Percentiles rank a stretch among this genome's conserved stretches.
Evolutionary conservation across 2,888 invertebrate species (phyloP).

Genomic region (Lamellibrachia satsuma): DNA sequence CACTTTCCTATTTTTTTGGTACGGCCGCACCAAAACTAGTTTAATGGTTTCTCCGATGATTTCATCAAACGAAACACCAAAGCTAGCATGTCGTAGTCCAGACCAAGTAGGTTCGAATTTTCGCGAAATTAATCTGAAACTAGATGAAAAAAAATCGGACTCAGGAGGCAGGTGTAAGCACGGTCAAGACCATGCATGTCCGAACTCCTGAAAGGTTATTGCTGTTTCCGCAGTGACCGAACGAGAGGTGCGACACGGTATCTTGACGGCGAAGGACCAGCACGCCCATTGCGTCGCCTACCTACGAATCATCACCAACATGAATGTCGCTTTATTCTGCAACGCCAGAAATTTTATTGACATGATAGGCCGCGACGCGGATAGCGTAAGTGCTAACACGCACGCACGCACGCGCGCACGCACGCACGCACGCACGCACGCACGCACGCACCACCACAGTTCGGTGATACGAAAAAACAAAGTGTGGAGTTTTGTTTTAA

Average conservation of each 20-base stretch:
- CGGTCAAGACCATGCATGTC: too few relatives aligned
- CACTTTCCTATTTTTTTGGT: too few relatives aligned
- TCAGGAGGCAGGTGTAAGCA: too few relatives aligned
- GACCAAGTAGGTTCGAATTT: too few relatives aligned
- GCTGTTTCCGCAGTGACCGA: conserved; percentile 81
- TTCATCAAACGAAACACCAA: too few relatives aligned
- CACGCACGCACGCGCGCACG: background rate
- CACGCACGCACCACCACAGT: background rate
- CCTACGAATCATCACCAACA: conserved; percentile 92
- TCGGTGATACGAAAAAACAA: too few relatives aligned
- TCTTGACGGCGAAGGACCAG: conserved; percentile 90
- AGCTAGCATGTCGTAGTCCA: too few relatives aligned
- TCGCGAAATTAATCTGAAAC: too few relatives aligned
- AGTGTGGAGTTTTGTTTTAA: too few relatives aligned
- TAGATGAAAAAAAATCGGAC: too few relatives aligned
- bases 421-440: background rate
- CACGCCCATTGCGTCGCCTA: conserved; percentile 93
- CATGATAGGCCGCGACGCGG: conserved; percentile 77
- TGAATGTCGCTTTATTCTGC: conserved; percentile 79
- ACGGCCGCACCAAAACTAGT: too few relatives aligned
- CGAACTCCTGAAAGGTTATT: background rate
- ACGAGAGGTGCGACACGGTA: conserved; percentile 94
- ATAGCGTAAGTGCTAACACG: conserved; percentile 62
- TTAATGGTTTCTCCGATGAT: too few relatives aligned
- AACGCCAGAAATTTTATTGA: conserved; percentile 91